Evolutionary conservation across 2,888 invertebrate genomes (phyloP), one percentile per base, ranked within the genome.

Genomic region (Napeogenes sylphis): DNA sequence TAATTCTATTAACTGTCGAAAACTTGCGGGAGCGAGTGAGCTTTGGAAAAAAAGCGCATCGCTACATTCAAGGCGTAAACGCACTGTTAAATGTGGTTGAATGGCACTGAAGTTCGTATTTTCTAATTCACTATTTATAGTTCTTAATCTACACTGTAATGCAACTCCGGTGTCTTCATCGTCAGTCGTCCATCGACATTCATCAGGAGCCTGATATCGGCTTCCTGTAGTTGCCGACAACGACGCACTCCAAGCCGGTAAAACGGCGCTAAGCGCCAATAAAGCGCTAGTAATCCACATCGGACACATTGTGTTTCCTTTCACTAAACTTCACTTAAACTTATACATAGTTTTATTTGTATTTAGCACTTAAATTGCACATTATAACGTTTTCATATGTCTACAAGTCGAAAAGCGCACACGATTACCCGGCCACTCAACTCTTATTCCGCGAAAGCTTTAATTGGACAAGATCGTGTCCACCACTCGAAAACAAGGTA

Each of bases 101-200:
- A 96, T 95, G 68, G 95, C 95, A 89, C 95, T 95, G 84, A 95
- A 95, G 81, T 95, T 95, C 65, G 95, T 95, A 82, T 95, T 95
- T 85, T 95, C 95, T 79, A 95, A 85, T 88, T 95, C 95, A 84
- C 95, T 95, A 87, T 95, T 95, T 84, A 95, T 95, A 76, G 95
- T 95, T 73, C 94, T 91, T 69, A 95, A 84, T 70, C 94, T 91
- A 79, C 95, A 95, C 74, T 94, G 94, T 68, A 95, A 91, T 33
- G 95, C 94, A 58, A 95, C 95, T 75, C 92, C 92, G 69, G 92
- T 92, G 74, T 92, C 93, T 74, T 92, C 92, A 75, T 92, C 92
- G 77, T 94, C 93, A 69, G 94, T 93, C 72, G 94, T 93, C 95
- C 95, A 95, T 76, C 94, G 94, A 90, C 95, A 95, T 85, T 95